phyloP scores from a whole-genome alignment of 2,888 invertebrate genomes.

The Panzeria rudis region DNA sequence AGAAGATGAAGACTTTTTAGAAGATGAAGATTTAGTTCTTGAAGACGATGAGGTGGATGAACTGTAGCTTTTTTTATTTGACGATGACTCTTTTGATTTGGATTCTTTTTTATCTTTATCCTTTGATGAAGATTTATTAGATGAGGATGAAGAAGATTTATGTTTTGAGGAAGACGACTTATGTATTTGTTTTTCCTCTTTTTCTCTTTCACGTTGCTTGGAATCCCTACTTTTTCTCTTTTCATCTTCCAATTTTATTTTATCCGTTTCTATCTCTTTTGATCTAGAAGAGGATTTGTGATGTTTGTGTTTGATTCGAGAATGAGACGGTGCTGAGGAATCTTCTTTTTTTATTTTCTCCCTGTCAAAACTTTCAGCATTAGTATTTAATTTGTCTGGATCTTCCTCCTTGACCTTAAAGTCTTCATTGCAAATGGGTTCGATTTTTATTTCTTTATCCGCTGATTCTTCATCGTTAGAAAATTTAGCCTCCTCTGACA shows the following conservation, averaged over 20 bases:
- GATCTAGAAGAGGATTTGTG: slow-evolving; percentile 62
- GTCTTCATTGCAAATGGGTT: slow-evolving; percentile 8
- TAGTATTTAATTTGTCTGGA: neutral
- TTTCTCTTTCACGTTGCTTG: slow-evolving; percentile 72
- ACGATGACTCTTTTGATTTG: slow-evolving; percentile 73
- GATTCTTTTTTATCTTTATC: slow-evolving; percentile 70
- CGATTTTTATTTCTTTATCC: slow-evolving; percentile 25
- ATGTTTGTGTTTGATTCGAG: slow-evolving; percentile 54
- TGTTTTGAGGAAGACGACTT: slow-evolving; percentile 63
- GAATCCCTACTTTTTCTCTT: slow-evolving; percentile 60
- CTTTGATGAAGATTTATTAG: slow-evolving; percentile 59
- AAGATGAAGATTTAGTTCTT: slow-evolving; percentile 70
- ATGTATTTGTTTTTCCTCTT: slow-evolving; percentile 49
- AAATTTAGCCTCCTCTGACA: slow-evolving; percentile 46
- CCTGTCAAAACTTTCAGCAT: slow-evolving; percentile 19
- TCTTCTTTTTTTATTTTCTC: slow-evolving; percentile 46
- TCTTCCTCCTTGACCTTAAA: slow-evolving; percentile 16
- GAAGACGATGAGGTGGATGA: slow-evolving; percentile 61
- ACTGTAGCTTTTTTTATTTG: slow-evolving; percentile 73
- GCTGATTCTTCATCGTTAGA: slow-evolving; percentile 34
- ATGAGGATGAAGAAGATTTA: slow-evolving; percentile 65
- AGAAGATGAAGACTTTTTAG: slow-evolving; percentile 56
- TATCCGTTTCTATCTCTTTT: slow-evolving; percentile 66
- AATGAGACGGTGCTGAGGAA: slow-evolving; percentile 38
- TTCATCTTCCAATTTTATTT: slow-evolving; percentile 65